phyloP scores from a whole-genome alignment of 2,113 vertebrate species.

The Oriolus oriolus region DNA sequence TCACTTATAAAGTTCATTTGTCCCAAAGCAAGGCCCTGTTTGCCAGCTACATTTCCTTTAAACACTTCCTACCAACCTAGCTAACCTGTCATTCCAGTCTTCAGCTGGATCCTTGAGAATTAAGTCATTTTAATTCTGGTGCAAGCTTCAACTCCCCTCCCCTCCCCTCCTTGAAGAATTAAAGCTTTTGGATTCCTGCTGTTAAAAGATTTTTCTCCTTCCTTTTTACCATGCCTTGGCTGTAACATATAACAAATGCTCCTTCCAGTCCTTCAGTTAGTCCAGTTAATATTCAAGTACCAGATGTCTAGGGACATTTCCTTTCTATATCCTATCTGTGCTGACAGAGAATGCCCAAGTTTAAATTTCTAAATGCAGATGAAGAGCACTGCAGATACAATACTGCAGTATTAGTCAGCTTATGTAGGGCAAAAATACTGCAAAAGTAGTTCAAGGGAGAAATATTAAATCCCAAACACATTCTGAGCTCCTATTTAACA shows the following conservation, averaged over 20 bases:
- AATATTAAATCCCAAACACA: background rate
- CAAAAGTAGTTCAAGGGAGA: slow-evolving; percentile 40
- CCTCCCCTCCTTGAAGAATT: background rate
- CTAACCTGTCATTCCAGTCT: background rate
- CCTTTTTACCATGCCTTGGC: background rate
- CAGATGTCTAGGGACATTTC: background rate
- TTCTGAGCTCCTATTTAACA: background rate
- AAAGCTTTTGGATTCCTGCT: background rate
- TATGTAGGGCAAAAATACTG: slow-evolving; percentile 35
- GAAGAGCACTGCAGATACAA: slow-evolving; percentile 44
- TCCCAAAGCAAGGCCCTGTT: background rate
- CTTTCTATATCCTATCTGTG: background rate
- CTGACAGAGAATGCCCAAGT: background rate
- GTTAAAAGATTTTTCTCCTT: background rate
- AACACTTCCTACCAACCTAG: background rate
- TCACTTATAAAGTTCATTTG: background rate
- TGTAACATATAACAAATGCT: background rate
- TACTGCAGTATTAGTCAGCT: slow-evolving; percentile 59
- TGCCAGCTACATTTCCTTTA: background rate
- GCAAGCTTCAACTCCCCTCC: background rate
- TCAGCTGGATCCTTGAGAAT: background rate
- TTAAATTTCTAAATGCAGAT: background rate
- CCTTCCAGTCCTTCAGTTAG: background rate
- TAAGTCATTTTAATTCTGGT: background rate
- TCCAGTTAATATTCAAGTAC: background rate